A percentile compares a stretch with the other conserved stretches of the same genome.
These are phyloP conservation scores for Hypocryptadius cinnamomeus DNA, from an alignment of 2,113 vertebrate genomes.

Conservation along the genomic window DNA sequence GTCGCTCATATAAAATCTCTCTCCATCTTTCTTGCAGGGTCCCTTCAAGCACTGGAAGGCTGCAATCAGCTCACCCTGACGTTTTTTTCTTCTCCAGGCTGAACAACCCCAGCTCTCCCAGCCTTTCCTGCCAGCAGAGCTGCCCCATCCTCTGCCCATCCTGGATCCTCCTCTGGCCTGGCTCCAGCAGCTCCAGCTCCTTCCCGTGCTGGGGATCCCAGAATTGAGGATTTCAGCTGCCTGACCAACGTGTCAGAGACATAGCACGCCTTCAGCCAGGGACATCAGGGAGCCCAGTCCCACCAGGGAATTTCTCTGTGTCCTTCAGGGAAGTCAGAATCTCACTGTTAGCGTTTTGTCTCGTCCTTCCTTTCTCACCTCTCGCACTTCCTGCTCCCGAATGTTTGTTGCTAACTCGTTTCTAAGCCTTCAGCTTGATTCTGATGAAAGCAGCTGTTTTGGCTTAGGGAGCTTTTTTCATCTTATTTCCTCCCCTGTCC, in stretches of 20 bases:
- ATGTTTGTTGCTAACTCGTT: neutral
- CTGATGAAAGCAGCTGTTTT: neutral
- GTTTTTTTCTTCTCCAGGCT: neutral
- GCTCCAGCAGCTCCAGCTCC: neutral
- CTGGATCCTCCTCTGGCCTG: neutral
- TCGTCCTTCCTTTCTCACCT: neutral
- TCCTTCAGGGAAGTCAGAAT: neutral
- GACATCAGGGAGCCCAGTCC: neutral
- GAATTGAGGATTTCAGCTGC: neutral
- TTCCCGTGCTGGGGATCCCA: neutral
- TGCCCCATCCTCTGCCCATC: neutral
- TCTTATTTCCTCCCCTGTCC: neutral
- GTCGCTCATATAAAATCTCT: neutral
- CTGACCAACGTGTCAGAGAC: neutral
- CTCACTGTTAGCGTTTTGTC: neutral
- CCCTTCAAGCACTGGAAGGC: neutral
- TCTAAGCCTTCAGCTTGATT: neutral
- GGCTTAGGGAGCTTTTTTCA: neutral
- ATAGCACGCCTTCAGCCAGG: neutral
- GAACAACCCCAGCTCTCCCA: neutral
- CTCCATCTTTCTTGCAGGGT: too few species aligned
- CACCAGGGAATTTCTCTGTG: neutral
- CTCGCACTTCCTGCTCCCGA: accelerated
- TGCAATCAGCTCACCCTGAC: neutral
- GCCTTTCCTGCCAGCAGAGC: neutral